These are phyloP conservation scores for Polypedilum vanderplanki DNA, from an alignment of 1,140 invertebrate genomes.

Conservation along the genomic window DNA sequence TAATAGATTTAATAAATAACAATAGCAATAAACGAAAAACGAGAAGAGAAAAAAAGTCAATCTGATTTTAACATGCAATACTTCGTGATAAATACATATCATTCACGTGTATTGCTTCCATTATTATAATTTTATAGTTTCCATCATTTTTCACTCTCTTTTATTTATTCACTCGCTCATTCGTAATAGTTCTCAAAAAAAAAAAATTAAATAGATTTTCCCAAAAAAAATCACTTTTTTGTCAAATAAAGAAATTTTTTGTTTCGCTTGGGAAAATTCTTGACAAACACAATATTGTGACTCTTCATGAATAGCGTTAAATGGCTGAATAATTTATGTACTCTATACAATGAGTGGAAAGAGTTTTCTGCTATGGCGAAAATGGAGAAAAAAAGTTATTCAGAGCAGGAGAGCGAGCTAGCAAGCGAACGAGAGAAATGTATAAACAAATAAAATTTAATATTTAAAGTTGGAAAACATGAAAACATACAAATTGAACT, in stretches of 20 bases:
- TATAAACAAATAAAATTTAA: background rate
- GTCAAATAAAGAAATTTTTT: background rate
- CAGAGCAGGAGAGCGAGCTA: too few species aligned
- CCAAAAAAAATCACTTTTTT: background rate
- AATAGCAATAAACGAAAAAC: slow-evolving; percentile 21
- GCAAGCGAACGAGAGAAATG: background rate
- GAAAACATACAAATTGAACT: slow-evolving; percentile 20
- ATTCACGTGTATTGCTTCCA: slow-evolving; percentile 27
- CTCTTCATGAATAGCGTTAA: slow-evolving; percentile 24
- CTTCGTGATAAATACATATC: slow-evolving; percentile 28
- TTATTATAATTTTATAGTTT: slow-evolving; percentile 29
- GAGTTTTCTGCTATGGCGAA: too few species aligned
- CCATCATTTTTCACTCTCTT: slow-evolving; percentile 24
- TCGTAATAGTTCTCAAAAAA: background rate
- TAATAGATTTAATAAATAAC: slow-evolving; percentile 29
- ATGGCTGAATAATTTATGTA: slow-evolving; percentile 9
- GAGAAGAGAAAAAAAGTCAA: slow-evolving; percentile 23
- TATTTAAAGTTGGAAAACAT: background rate
- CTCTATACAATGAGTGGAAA: too few species aligned
- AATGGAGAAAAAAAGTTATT: too few species aligned
- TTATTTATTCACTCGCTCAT: background rate
- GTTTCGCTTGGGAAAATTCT: slow-evolving; percentile 8
- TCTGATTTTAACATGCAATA: slow-evolving; percentile 27
- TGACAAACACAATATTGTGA: slow-evolving; percentile 24
- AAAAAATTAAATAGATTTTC: background rate